Evolutionary conservation across 2,113 vertebrate species (phyloP).

Genomic region (Tapirus terrestris): DNA sequence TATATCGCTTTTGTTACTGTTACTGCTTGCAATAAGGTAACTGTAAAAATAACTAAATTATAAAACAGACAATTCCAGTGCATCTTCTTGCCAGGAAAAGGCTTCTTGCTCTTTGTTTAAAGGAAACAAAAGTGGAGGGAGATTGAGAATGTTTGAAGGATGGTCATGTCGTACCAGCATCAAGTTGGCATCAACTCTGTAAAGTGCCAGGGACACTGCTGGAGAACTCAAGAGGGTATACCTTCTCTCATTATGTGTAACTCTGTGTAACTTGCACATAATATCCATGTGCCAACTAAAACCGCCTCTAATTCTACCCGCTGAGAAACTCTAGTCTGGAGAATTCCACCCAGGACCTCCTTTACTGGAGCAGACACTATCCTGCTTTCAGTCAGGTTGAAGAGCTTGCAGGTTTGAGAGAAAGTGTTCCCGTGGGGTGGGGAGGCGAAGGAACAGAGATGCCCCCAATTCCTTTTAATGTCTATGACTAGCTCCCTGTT

Average conservation of each 20-base stretch:
- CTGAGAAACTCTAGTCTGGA: neutral
- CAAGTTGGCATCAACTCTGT: rapidly evolving
- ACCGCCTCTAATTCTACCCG: rapidly evolving
- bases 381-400: neutral
- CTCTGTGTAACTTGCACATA: rapidly evolving
- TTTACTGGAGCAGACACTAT: rapidly evolving
- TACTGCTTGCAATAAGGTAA: neutral
- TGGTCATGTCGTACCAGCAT: rapidly evolving
- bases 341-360: rapidly evolving
- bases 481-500: rapidly evolving
- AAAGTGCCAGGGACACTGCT: rapidly evolving
- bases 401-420: neutral
- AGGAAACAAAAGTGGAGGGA: rapidly evolving
- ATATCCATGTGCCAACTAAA: rapidly evolving
- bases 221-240: rapidly evolving
- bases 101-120: neutral
- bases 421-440: rapidly evolving
- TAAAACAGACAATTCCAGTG: neutral
- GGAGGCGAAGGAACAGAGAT: too few species aligned
- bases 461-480: rapidly evolving
- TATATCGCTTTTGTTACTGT: neutral
- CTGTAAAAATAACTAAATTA: too few species aligned
- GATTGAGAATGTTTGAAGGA: rapidly evolving
- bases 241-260: rapidly evolving
- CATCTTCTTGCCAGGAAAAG: neutral